Percentiles rank a stretch among this genome's conserved stretches.
These are phyloP conservation scores for Erpetoichthys calabaricus DNA, from an alignment of 2,797 vertebrate genomes.

Conservation along the genomic window DNA sequence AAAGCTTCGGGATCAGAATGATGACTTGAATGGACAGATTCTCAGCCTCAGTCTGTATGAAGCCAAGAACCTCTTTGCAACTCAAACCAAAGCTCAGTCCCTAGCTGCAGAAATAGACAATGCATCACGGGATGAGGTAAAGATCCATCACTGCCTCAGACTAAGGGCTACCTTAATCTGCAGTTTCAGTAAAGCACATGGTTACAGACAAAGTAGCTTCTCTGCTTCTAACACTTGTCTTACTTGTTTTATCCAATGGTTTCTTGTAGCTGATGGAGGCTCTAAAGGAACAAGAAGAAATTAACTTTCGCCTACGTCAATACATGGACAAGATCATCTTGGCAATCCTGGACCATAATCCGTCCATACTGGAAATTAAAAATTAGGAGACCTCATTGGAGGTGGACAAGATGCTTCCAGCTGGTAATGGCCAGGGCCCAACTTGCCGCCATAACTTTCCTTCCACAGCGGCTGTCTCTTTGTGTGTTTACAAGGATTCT, in stretches of 20 bases:
- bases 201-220: too few species aligned
- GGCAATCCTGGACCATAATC: conserved; percentile 89
- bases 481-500: conserved; percentile 20
- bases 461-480: conserved; percentile 8
- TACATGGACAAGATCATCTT: conserved; percentile 99
- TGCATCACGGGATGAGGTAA: conserved; percentile 86
- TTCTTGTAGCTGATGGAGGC: conserved; percentile 82
- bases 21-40: conserved; percentile 88
- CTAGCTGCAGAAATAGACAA: conserved; percentile 90
- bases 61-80: conserved; percentile 87
- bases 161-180: too few species aligned
- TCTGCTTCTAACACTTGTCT: too few species aligned
- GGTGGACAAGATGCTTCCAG: conserved; percentile 6
- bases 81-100: conserved; percentile 90
- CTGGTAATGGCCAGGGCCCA: conserved; percentile 13
- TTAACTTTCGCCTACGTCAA: conserved; percentile 80
- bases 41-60: conserved; percentile 87
- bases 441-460: conserved; percentile 29
- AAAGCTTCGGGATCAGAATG: conserved; percentile 85
- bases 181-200: too few species aligned
- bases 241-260: conserved; percentile 6
- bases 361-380: conserved; percentile 94
- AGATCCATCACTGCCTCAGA: too few species aligned
- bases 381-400: conserved; percentile 41
- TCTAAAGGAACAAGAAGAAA: conserved; percentile 92